A percentile compares a stretch with the other conserved stretches of the same genome.
These are phyloP conservation scores for Potorous gilbertii DNA, from an alignment of 2,797 vertebrate species.

Conservation along the genomic window DNA sequence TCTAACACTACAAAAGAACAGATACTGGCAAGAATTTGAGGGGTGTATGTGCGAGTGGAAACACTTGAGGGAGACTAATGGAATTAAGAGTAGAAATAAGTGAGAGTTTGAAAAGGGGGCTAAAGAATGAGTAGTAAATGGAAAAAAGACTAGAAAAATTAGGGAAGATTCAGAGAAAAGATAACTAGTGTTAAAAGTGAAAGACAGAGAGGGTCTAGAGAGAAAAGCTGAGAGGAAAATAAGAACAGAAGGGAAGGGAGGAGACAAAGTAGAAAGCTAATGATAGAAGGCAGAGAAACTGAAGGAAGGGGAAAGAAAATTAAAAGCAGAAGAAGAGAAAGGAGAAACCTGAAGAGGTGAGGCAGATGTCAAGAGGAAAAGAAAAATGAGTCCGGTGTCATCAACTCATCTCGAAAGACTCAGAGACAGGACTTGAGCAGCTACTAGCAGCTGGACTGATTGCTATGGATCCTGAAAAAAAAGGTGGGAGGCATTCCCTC, in stretches of 20 bases:
- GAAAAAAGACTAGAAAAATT: not conserved
- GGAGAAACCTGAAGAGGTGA: constrained; percentile 34
- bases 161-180: not conserved
- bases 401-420: not conserved
- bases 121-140: not conserved
- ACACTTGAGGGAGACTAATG: not conserved
- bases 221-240: constrained; percentile 20
- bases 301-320: constrained; percentile 59
- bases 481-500: not conserved
- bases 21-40: not conserved
- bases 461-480: constrained; percentile 16
- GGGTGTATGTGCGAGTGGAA: not conserved
- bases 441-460: not conserved
- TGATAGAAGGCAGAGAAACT: constrained; percentile 45
- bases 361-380: not conserved
- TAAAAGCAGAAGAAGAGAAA: constrained; percentile 49
- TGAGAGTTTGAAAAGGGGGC: not conserved
- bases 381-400: not conserved
- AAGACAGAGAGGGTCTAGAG: constrained; percentile 28
- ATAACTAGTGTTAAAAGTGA: not conserved
- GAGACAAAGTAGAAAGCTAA: not conserved
- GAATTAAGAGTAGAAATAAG: not conserved
- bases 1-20: not conserved
- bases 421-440: not conserved
- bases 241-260: not conserved